Conservation (phyloP, 2,888 invertebrate genomes). For the Tachina grossa region DNA sequence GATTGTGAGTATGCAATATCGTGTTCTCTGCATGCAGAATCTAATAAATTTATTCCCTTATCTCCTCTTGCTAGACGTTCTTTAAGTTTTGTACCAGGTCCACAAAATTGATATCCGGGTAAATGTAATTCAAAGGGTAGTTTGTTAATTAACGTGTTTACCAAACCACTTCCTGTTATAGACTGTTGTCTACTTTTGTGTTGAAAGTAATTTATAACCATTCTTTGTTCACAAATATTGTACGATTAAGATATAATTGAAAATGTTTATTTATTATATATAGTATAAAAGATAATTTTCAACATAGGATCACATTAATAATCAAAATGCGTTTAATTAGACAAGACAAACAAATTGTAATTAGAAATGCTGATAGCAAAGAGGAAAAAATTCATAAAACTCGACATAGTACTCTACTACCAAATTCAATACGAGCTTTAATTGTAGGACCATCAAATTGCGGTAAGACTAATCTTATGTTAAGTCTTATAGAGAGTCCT, state of each 20-base stretch:
- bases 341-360: too few relatives aligned
- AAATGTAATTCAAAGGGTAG: too few relatives aligned
- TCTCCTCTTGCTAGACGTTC: too few relatives aligned
- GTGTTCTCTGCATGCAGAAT: not conserved
- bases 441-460: conserved; percentile 79
- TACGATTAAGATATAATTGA: too few relatives aligned
- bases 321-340: not conserved
- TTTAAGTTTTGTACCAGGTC: too few relatives aligned
- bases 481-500: conserved; percentile 75
- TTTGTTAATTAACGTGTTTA: not conserved
- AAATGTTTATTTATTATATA: not conserved
- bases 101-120: too few relatives aligned
- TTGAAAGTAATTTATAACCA: too few relatives aligned
- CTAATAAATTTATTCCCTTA: too few relatives aligned
- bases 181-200: too few relatives aligned
- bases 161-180: not conserved
- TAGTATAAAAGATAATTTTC: not conserved
- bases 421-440: conserved; percentile 65
- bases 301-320: not conserved
- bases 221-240: not conserved
- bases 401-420: too few relatives aligned
- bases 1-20: not conserved
- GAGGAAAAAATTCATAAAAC: too few relatives aligned
- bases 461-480: conserved; percentile 79
- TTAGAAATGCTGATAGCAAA: too few relatives aligned